These are phyloP conservation scores for Bhutanitis thaidina DNA, from an alignment of 2,888 invertebrate species.

Conservation along the genomic window DNA sequence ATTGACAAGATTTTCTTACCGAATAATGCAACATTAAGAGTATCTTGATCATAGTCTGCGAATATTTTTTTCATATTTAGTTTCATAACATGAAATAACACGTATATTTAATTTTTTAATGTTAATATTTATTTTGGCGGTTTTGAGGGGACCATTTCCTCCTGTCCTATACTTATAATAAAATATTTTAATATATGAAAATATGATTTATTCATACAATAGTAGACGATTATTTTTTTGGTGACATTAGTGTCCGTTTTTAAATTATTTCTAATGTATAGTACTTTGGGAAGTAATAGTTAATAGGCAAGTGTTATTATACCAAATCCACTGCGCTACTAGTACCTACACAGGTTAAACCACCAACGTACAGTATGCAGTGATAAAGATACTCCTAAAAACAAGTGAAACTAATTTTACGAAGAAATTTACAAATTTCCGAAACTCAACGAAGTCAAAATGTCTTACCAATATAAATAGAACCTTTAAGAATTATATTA, in stretches of 20 bases:
- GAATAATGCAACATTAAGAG: slow-evolving; percentile 42
- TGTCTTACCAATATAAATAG: neutral
- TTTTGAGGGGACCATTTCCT: neutral
- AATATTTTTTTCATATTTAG: neutral
- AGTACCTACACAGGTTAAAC: slow-evolving; percentile 14
- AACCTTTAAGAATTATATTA: neutral
- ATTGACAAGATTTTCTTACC: slow-evolving; percentile 37
- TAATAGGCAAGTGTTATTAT: too few relatives aligned
- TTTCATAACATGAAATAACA: too few relatives aligned
- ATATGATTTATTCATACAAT: too few relatives aligned
- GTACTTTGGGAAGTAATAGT: too few relatives aligned
- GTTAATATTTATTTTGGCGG: neutral
- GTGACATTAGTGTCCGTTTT: too few relatives aligned
- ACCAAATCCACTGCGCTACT: too few relatives aligned
- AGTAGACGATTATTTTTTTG: too few relatives aligned
- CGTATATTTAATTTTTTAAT: neutral
- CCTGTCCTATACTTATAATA: neutral
- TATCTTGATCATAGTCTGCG: slow-evolving; percentile 44
- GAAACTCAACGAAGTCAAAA: slow-evolving; percentile 12
- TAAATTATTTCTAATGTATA: too few relatives aligned
- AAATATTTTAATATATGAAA: too few relatives aligned
- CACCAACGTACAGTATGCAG: slow-evolving; percentile 19
- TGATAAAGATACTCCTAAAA: slow-evolving; percentile 63
- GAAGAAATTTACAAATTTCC: slow-evolving; percentile 23
- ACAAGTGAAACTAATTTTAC: slow-evolving; percentile 40